Evolutionary conservation across 2,888 invertebrate species (phyloP).

Genomic region (Thumatha senex): DNA sequence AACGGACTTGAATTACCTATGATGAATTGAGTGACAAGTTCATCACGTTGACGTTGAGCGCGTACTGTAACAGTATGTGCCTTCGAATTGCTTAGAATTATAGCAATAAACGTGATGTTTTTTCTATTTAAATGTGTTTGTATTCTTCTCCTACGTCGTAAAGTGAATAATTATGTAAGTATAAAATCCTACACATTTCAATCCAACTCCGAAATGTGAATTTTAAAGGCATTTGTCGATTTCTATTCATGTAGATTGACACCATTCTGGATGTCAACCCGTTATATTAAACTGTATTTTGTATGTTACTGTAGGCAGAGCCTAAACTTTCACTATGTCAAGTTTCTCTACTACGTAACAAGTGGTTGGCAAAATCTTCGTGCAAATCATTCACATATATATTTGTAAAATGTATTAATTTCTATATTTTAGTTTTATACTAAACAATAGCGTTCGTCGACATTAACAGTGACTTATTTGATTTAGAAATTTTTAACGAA

Average conservation of each 20-base stretch:
- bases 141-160: constrained; percentile 23
- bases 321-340: constrained; percentile 70
- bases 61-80: constrained; percentile 76
- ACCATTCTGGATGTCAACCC: constrained; percentile 30
- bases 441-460: too few relatives aligned
- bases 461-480: too few relatives aligned
- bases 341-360: constrained; percentile 71
- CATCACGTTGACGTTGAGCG: constrained; percentile 80
- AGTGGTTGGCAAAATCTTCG: constrained; percentile 53
- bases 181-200: neutral
- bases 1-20: constrained; percentile 48
- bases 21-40: constrained; percentile 54
- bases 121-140: constrained; percentile 50
- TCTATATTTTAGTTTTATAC: neutral
- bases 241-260: constrained; percentile 22
- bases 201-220: neutral
- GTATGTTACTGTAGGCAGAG: constrained; percentile 51
- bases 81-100: constrained; percentile 73
- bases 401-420: neutral
- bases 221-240: neutral
- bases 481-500: too few relatives aligned
- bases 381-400: constrained; percentile 37
- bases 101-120: constrained; percentile 82
- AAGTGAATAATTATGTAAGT: constrained; percentile 15
- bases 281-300: constrained; percentile 40